phyloP scores from a whole-genome alignment of 2,888 invertebrate species.

The Ormia ochracea region DNA sequence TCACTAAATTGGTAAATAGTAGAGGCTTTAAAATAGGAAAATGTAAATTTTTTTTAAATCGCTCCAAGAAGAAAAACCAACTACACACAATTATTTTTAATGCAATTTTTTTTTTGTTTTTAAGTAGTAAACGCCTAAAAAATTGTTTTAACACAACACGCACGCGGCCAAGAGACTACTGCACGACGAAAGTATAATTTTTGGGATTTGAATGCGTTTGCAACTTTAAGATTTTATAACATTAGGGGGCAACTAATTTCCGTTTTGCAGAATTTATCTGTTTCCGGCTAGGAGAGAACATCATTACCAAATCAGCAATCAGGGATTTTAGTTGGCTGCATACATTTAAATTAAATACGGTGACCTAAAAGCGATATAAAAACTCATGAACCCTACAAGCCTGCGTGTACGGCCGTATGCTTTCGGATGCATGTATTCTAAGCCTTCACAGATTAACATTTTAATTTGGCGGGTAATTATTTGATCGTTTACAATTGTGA shows the following conservation, averaged over 20 bases:
- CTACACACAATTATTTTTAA: conserved; percentile 1
- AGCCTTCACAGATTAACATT: no score
- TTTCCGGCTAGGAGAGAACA: no score
- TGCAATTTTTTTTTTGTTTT: background rate
- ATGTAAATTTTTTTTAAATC: background rate
- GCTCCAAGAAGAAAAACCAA: background rate
- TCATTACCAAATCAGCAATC: no score
- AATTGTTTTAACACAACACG: conserved; percentile 48
- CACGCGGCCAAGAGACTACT: conserved; percentile 44
- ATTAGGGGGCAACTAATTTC: background rate
- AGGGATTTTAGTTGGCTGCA: no score
- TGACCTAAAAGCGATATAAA: no score
- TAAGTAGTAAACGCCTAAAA: background rate
- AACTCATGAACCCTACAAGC: no score
- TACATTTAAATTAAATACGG: no score
- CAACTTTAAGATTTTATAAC: conserved; percentile 1
- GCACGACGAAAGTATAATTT: conserved; percentile 24
- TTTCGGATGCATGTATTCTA: no score
- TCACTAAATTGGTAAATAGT: background rate
- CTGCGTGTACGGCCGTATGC: no score
- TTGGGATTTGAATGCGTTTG: conserved; percentile 50
- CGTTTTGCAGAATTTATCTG: no score
- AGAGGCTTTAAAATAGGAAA: background rate
- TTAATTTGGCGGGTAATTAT: no score
- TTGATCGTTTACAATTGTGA: no score